Base-by-base conservation (phyloP, 2,888 invertebrate genomes). In the Drosophila recens region DNA sequence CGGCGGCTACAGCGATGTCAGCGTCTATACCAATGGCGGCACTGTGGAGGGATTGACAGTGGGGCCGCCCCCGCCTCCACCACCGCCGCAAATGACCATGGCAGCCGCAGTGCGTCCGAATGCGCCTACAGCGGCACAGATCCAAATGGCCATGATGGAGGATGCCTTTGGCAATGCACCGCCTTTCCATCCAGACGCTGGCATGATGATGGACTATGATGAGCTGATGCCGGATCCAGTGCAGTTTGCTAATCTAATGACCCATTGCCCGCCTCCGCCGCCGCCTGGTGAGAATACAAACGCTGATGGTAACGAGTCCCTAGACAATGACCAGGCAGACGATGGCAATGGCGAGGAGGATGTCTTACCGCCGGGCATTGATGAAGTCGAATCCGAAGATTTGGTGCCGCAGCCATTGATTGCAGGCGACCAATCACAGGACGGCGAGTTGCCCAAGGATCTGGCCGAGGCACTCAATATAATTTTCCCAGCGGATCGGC, bases 381-480 rank as follows among this genome's bases (percentile, higher is more conserved):
- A 93, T 82, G 92, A 91, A 71, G 84, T 82, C 13, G 93, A 93
- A 67, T 84, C 88, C 0, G 93, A 94, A 0, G 93, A 94, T 59
- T 86, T 92, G 49, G 87, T 91, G 10, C 91, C 93, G 0, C 93
- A 93, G 58, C 93, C 93, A 2, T 93, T 94, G 56, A 92, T 91
- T 1, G 91, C 91, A 27, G 93, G 92, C 10, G 92, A 93, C 23
- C 82, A 92, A 6, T 92, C 93, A 8, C 91, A 93, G 1, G 93
- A 93, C 43, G 93, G 93, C 45, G 93, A 93, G 27, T 83, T 95
- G 23, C 95, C 95, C 0, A 93, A 94, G 79, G 95, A 95, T 88
- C 92, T 95, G 20, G 94, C 94, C 76, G 94, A 94, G 78, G 95
- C 95, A 1, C 90, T 95, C 5, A 94, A 94, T 69, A 94, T 95